phyloP scores from a whole-genome alignment of 2,113 vertebrate genomes.

The Hyaena hyaena region DNA sequence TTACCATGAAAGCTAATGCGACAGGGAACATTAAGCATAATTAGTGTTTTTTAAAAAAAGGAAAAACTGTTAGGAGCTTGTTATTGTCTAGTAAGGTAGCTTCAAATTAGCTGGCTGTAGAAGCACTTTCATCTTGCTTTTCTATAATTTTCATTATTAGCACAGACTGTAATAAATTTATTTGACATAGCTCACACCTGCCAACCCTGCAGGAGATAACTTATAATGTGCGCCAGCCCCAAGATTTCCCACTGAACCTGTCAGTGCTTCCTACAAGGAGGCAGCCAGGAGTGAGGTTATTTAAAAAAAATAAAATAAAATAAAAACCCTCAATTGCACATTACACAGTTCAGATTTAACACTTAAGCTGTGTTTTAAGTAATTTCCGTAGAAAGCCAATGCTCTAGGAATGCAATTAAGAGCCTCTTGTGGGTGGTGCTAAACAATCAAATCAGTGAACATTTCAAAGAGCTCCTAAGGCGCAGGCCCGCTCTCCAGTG shows the following conservation, averaged over 20 bases:
- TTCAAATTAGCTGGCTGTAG: slow-evolving; percentile 90
- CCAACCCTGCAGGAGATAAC: slow-evolving; percentile 88
- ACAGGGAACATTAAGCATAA: slow-evolving; percentile 93
- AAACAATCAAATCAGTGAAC: slow-evolving; percentile 77
- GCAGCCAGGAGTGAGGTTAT: slow-evolving; percentile 62
- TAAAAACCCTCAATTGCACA: slow-evolving; percentile 67
- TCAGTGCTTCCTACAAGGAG: slow-evolving; percentile 81
- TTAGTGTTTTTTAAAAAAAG: slow-evolving; percentile 90
- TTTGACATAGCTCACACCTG: slow-evolving; percentile 90
- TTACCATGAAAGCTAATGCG: slow-evolving; percentile 93
- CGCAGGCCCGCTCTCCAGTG: background rate
- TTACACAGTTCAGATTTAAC: slow-evolving; percentile 73
- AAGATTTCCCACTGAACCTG: slow-evolving; percentile 82
- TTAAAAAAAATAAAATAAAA: slow-evolving; percentile 67
- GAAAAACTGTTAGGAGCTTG: slow-evolving; percentile 91
- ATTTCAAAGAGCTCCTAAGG: slow-evolving; percentile 67
- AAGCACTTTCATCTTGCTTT: slow-evolving; percentile 89
- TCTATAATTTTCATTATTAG: slow-evolving; percentile 90
- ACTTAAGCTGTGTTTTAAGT: slow-evolving; percentile 75
- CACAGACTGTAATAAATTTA: slow-evolving; percentile 90
- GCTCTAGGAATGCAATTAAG: slow-evolving; percentile 78
- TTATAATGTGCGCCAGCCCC: slow-evolving; percentile 79
- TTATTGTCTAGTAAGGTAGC: slow-evolving; percentile 92
- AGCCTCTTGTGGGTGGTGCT: slow-evolving; percentile 62
- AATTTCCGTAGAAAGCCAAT: slow-evolving; percentile 68